Evolutionary conservation across 64 coral and sea anemone genomes (phyloP).

Genomic region (Catalaphyllia jardinei): DNA sequence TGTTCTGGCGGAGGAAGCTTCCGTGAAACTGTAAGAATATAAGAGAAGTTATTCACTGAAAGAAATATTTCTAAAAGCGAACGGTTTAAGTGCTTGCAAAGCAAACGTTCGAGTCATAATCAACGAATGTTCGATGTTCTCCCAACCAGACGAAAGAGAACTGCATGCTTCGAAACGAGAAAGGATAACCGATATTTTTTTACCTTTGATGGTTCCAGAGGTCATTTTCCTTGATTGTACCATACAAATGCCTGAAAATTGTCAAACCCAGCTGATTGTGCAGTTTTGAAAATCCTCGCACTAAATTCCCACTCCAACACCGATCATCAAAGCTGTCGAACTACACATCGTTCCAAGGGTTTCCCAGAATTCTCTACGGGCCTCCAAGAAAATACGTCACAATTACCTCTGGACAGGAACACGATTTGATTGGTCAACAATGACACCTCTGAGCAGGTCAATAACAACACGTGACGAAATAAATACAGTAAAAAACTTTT

Average conservation of each 20-base stretch:
- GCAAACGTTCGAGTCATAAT: slow-evolving; percentile 15
- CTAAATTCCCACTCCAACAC: slow-evolving; percentile 30
- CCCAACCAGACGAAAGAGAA: slow-evolving; percentile 11
- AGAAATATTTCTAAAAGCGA: background rate
- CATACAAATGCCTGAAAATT: slow-evolving; percentile 38
- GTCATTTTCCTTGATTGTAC: slow-evolving; percentile 53
- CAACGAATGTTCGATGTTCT: background rate
- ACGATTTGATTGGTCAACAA: slow-evolving; percentile 29
- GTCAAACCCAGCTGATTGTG: slow-evolving; percentile 52
- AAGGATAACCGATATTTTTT: background rate
- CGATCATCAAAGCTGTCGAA: slow-evolving; percentile 41
- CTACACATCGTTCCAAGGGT: slow-evolving; percentile 27
- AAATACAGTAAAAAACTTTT: background rate
- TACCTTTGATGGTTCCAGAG: slow-evolving; percentile 68
- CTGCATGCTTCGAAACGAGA: slow-evolving; percentile 58
- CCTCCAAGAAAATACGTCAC: slow-evolving; percentile 38
- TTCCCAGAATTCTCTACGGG: slow-evolving; percentile 41
- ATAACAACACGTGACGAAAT: slow-evolving; percentile 54
- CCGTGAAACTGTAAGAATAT: slow-evolving; percentile 51
- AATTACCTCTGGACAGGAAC: background rate
- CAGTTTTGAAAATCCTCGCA: slow-evolving; percentile 11
- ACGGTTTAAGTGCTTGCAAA: background rate
- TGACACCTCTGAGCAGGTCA: background rate
- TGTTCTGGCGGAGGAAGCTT: slow-evolving; percentile 52
- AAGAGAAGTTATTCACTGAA: background rate